Evolutionary conservation across 1,140 invertebrate species (phyloP), one percentile per base, ranked within the genome.

Genomic region (Nymphalis io): DNA sequence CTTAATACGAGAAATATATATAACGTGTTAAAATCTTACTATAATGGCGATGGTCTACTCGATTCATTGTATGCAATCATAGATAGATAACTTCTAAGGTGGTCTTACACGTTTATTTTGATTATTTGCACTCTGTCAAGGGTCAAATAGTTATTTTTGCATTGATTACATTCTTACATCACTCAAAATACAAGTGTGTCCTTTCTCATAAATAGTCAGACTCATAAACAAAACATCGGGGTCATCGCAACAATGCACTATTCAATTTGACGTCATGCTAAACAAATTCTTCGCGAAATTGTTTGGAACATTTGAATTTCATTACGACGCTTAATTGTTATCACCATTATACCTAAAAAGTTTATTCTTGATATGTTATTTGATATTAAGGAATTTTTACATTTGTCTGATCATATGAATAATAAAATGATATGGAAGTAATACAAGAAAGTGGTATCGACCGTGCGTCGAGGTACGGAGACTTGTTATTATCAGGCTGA

Each of bases 401-500:
- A 46, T n/a, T 46, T 46, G n/a, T 46, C 6, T 46, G n/a, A 6
- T 46, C 15, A n/a, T 21, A 53, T n/a, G 20, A 53, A 53, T 53
- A 53, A 53, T 53, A 53, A 21, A 12, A 53, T 53, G 12, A 53
- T n/a, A 21, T 21, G 8, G 13, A 53, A 53, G 18, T 53, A 53
- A 53, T 21, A 53, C 48, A 21, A 21, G 48, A 20, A 53, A 53
- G 20, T 21, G 59, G 60, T 72, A 71, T 73, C 69, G 57, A 67
- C 21, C 68, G 46, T 58, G 64, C 46, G 72, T 70, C 64, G 75
- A 71, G 72, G 70, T 74, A 69, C 64, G 59, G 57, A 65, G 70
- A 84, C 73, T 84, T 75, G 46, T 76, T 78, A 79, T 84, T 85
- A 85, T 85, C 81, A 82, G 66, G 61, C 66, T 79, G 87, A 86